A percentile compares a stretch with the other conserved stretches of the same genome.
Conservation (phyloP, 2,113 vertebrate species). For the Calidris pugnax region DNA sequence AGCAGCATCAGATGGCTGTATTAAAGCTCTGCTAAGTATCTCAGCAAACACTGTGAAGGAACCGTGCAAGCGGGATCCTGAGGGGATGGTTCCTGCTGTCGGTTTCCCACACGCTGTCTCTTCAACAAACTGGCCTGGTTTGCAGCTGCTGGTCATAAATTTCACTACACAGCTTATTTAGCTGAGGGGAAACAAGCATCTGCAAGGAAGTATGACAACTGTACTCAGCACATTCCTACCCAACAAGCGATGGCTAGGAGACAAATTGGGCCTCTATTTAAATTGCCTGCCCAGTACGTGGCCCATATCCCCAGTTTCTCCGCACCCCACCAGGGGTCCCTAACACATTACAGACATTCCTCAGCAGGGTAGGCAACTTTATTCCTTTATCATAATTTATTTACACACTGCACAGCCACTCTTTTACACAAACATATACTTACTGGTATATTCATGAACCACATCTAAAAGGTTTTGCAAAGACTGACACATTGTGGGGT, state of each 20-base stretch:
- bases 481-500: slow-evolving; percentile 35
- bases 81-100: not conserved
- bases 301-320: not conserved
- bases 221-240: not conserved
- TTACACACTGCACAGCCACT: slow-evolving; percentile 87
- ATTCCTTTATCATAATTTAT: slow-evolving; percentile 90
- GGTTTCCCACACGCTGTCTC: not conserved
- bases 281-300: accelerated
- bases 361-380: slow-evolving; percentile 84
- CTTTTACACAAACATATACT: slow-evolving; percentile 81
- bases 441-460: slow-evolving; percentile 78
- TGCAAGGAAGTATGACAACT: not conserved
- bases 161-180: not conserved
- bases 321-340: slow-evolving; percentile 80
- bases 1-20: not conserved
- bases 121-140: not conserved
- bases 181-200: not conserved
- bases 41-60: not conserved
- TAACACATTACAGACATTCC: slow-evolving; percentile 81
- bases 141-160: not conserved
- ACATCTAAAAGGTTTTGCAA: slow-evolving; percentile 71
- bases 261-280: not conserved
- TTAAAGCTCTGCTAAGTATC: not conserved
- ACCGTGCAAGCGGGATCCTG: not conserved
- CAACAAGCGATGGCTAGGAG: not conserved